phyloP scores from a whole-genome alignment of 2,797 vertebrate species.

The Danionella dracula region DNA sequence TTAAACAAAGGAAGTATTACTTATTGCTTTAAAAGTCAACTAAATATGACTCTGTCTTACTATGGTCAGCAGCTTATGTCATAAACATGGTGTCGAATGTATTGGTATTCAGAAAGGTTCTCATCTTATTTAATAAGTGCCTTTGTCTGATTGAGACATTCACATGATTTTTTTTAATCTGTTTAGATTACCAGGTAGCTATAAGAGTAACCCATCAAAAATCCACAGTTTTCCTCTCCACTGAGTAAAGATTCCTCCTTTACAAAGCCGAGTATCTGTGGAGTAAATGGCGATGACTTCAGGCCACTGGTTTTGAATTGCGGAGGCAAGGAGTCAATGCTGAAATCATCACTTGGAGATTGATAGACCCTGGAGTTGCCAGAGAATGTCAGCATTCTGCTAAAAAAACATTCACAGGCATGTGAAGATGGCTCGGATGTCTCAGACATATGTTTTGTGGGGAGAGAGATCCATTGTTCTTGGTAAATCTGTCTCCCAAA shows the following conservation, averaged over 20 bases:
- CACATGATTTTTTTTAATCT: neutral
- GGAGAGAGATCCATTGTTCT: too few species aligned
- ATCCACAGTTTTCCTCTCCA: constrained; percentile 17
- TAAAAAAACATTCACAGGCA: constrained; percentile 16
- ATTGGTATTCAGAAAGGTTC: neutral
- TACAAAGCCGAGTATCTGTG: neutral
- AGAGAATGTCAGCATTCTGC: constrained; percentile 14
- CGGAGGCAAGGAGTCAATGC: neutral
- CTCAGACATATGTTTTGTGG: constrained; percentile 1
- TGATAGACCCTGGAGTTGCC: neutral
- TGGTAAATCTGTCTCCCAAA: too few species aligned
- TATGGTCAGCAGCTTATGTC: constrained; percentile 24
- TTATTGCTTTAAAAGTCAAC: constrained; percentile 29
- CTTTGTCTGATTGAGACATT: constrained; percentile 3
- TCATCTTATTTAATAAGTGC: constrained; percentile 13
- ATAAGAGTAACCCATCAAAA: constrained; percentile 9
- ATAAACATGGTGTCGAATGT: neutral
- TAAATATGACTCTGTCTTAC: constrained; percentile 26
- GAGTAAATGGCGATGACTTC: neutral
- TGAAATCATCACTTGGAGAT: constrained; percentile 1
- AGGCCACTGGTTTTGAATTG: constrained; percentile 7
- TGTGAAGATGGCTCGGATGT: constrained; percentile 13
- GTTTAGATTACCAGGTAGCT: constrained; percentile 23
- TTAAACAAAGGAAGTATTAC: constrained; percentile 44
- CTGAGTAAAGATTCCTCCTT: neutral